These are phyloP conservation scores for Helicoverpa assulta DNA, from an alignment of 2,888 invertebrate genomes.

Conservation along the genomic window DNA sequence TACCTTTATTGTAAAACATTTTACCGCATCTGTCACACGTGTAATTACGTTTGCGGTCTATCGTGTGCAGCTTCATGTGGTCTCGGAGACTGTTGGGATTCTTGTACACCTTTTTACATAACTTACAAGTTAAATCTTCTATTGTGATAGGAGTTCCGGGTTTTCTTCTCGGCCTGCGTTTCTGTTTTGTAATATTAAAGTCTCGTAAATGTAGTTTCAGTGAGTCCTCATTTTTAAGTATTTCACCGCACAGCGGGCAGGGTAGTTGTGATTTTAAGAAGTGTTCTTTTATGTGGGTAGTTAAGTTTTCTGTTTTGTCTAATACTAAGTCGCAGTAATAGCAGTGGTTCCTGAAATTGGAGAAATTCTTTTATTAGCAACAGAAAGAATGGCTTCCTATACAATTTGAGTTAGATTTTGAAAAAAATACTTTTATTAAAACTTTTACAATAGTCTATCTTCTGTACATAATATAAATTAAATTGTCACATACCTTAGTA, in stretches of 20 bases:
- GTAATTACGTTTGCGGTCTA: conserved; percentile 83
- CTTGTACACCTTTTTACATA: conserved; percentile 84
- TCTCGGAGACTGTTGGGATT: conserved; percentile 76
- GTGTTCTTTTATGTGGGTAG: conserved; percentile 73
- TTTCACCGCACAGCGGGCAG: conserved; percentile 80
- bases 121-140: conserved; percentile 81
- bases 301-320: conserved; percentile 61
- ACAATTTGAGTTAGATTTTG: too few species aligned
- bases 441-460: too few species aligned
- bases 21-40: conserved; percentile 86
- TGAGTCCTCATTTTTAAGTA: conserved; percentile 75
- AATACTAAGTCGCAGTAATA: conserved; percentile 75
- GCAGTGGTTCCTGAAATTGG: conserved; percentile 72
- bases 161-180: conserved; percentile 77
- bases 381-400: too few species aligned
- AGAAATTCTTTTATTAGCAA: not conserved
- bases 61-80: conserved; percentile 91
- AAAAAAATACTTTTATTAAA: too few species aligned
- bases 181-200: conserved; percentile 71
- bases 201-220: conserved; percentile 76
- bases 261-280: conserved; percentile 71
- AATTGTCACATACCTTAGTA: conserved; percentile 83
- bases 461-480: not conserved
- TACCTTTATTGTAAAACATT: conserved; percentile 86
- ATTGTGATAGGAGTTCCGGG: conserved; percentile 80